Base-by-base conservation (phyloP, 2,113 vertebrate species). In the Podilymbus podiceps region DNA sequence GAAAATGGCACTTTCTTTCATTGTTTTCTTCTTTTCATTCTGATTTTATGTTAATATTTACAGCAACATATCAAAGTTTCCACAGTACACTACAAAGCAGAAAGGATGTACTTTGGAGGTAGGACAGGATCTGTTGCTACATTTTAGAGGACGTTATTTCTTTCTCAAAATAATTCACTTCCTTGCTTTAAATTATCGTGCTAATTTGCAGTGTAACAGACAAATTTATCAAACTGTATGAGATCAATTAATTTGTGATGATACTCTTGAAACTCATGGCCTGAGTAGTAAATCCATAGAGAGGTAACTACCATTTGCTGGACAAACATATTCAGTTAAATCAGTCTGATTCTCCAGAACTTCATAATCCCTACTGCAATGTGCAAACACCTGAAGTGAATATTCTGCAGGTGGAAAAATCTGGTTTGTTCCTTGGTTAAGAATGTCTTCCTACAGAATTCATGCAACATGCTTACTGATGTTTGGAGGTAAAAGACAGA, bases 21-120 rank as follows among this genome's bases (percentile, higher is more conserved):
- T 85, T 81, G 11, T 14, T 91, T 74, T 77, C 67, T 76, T 4
- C 6, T 72, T 72, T 38, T 47, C 12, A 15, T 79, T 72, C 42
- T 92, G 46, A 15, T 59, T 92, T 79, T 50, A 81, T 94, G 31
- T 33, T 50, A 85, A 38, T 75, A 78, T 92, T 96, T 85, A 75
- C 44, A 85, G 22, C 24, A 85, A 75, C 62, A 71, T 8, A 67
- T 28, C 31, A 66, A 49, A 15, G 21, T 77, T 90, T 77, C 24
- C 49, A 60, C 10, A 44, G 42, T 22, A 52, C 8, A 44, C 23
- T 86, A 68, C 49, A 66, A 76, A 95, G 35, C 40, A 94, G 76
- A 72, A 94, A 93, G 72, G 75, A 92, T 19, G 49, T 76, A 76
- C 67, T 86, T 44, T 40, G 67, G n/a, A 90, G 58, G 35, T 12